Conservation (phyloP, 2,113 vertebrate genomes). For the Zootoca vivipara region DNA sequence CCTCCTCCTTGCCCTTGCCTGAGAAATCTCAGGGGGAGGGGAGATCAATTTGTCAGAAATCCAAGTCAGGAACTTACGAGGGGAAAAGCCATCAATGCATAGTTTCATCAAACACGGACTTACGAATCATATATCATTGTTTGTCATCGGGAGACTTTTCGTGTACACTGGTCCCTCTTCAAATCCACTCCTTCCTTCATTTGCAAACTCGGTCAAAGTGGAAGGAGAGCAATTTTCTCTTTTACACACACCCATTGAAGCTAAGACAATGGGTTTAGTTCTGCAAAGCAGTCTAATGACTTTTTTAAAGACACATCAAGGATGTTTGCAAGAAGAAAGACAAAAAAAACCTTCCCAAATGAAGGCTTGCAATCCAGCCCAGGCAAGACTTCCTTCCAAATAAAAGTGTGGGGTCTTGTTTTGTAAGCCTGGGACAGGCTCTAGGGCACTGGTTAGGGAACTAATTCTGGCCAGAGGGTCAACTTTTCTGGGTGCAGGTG, state of each 20-base stretch:
- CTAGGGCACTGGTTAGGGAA: too few species aligned
- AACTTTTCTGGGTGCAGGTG: too few species aligned
- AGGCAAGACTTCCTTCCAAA: background rate
- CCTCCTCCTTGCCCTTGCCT: conserved; percentile 42
- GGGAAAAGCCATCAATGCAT: conserved; percentile 63
- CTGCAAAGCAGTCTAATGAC: conserved; percentile 72
- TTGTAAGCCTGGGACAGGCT: too few species aligned
- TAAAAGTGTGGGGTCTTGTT: background rate
- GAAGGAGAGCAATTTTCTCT: conserved; percentile 72
- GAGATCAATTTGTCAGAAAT: conserved; percentile 65
- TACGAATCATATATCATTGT: conserved; percentile 68
- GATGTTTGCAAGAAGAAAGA: conserved; percentile 57
- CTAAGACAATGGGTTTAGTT: conserved; percentile 75
- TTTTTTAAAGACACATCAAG: conserved; percentile 80
- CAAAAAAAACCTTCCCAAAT: background rate
- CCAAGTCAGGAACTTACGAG: conserved; percentile 60
- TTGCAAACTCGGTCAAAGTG: conserved; percentile 66
- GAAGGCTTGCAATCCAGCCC: background rate
- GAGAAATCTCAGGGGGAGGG: conserved; percentile 52
- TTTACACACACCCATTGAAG: conserved; percentile 78
- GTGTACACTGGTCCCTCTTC: conserved; percentile 64
- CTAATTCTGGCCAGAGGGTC: too few species aligned
- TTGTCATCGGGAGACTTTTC: conserved; percentile 72
- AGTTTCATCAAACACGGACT: conserved; percentile 71
- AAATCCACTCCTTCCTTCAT: conserved; percentile 77